Evolutionary conservation across 2,888 invertebrate genomes (phyloP), one percentile per base, ranked within the genome.

Genomic region (Crepidodera aurea): DNA sequence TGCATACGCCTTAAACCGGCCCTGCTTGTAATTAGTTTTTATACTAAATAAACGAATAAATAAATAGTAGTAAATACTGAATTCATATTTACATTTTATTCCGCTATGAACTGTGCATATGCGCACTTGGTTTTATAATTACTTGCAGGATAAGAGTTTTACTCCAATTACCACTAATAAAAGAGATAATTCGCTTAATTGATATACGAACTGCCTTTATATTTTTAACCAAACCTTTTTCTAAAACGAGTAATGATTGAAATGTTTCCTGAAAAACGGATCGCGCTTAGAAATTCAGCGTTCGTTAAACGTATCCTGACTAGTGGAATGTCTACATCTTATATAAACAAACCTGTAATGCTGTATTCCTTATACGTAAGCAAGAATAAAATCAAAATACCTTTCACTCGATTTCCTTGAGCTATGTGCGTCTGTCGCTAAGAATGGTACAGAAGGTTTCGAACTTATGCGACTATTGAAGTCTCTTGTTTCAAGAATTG

Each of bases 381-480:
- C 37, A 39, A 34, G 16, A 13, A 37, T 46, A 55, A 53, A 60
- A 55, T 39, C 50, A 15, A 48, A 46, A 53, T 60, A 60, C 64
- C 64, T 64, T 64, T 64, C 64, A 64, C 64, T 64, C 29, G 57
- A 54, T 64, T 53, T 60, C 64, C 64, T 64, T 64, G 64, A 58
- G 51, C 3, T 22, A 22, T 22, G 2, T 58, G 34, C 54, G 50
- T 18, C 2, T 10, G 40, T 40, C 10, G 16, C 10, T 10, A 37
- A 51, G 25, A 13, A 37, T 5, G 13, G 51, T 25, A 7, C n/a
- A 40, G n/a, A 53, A 40, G 27, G 53, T 40, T 53, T 39, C 40
- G 27, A 6, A 37, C 13, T 7, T 51, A 25, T 51, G 51, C 25
- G 51, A 32, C 8, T 16, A 25, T 51, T 34, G 32, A 32, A 29